A percentile compares a stretch with the other conserved stretches of the same genome.
Evolutionary conservation across 2,113 vertebrate genomes (phyloP).

Genomic region (Salvelinus fontinalis): DNA sequence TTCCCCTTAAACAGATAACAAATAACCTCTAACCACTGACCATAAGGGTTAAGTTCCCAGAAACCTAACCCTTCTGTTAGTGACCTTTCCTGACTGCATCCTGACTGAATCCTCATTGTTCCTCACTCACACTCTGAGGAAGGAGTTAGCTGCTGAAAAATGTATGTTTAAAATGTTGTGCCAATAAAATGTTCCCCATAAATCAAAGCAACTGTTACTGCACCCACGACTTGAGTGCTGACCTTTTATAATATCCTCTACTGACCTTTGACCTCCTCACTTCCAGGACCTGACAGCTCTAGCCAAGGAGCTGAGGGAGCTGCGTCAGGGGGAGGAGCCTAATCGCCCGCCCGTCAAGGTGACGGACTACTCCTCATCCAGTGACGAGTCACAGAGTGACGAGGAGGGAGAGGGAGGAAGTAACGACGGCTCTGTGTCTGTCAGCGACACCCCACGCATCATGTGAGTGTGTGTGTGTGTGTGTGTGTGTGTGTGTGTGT

Average conservation of each 20-base stretch:
- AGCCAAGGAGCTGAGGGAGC: constrained; percentile 94
- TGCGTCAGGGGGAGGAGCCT: constrained; percentile 93
- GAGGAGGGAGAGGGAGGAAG: constrained; percentile 89
- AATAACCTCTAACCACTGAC: constrained; percentile 11
- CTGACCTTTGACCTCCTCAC: not conserved
- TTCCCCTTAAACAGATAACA: not conserved
- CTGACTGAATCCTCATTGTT: no score
- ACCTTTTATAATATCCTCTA: not conserved
- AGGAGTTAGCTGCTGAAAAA: no score
- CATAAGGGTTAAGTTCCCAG: constrained; percentile 1
- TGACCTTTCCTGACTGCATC: no score
- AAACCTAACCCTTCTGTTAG: not conserved
- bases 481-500: constrained; percentile 78
- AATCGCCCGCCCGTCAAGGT: constrained; percentile 95
- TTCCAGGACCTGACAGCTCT: constrained; percentile 92
- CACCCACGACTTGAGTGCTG: no score
- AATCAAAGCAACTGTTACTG: not conserved
- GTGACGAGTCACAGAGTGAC: constrained; percentile 94
- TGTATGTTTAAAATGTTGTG: no score
- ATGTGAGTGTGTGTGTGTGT: constrained; percentile 81
- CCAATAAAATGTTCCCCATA: no score
- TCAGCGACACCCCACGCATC: constrained; percentile 97
- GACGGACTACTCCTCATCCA: constrained; percentile 98
- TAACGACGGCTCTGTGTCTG: constrained; percentile 90
- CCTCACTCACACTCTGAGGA: no score